phyloP scores from a whole-genome alignment of 2,113 vertebrate species.

The Amazona vittata region DNA sequence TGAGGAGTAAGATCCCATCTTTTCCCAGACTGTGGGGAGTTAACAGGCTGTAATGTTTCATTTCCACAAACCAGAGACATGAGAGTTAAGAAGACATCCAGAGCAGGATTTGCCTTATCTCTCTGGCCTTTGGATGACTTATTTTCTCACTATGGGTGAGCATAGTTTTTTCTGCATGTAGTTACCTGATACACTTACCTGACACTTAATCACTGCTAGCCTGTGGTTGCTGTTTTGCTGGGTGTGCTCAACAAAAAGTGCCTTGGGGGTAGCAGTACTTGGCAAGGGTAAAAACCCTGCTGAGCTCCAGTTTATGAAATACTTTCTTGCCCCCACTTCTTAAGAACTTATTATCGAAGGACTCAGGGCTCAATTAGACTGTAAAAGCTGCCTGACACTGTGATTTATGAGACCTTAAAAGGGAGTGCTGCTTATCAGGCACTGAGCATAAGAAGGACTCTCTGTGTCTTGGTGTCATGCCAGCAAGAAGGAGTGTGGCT shows the following conservation, averaged over 20 bases:
- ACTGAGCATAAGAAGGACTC: accelerated
- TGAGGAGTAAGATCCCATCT: not conserved
- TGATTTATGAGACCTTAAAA: conserved; percentile 21
- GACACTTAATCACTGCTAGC: not conserved
- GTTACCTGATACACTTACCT: conserved; percentile 17
- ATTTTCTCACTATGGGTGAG: not conserved
- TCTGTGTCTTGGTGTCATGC: accelerated
- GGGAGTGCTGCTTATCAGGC: not conserved
- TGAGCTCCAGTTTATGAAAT: not conserved
- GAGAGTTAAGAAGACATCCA: not conserved
- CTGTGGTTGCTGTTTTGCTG: not conserved
- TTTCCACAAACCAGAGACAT: not conserved
- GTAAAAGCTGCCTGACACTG: not conserved
- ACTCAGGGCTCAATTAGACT: not conserved
- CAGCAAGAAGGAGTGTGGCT: accelerated
- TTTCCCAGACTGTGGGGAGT: not conserved
- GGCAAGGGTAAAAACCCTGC: not conserved
- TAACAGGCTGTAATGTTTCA: not conserved
- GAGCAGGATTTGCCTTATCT: conserved; percentile 22
- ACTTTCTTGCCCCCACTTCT: not conserved
- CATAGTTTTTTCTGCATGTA: not conserved
- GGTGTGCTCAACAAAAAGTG: not conserved
- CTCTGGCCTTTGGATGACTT: conserved; percentile 41
- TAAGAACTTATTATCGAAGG: not conserved
- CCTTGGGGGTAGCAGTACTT: not conserved